Percentiles rank a stretch among this genome's conserved stretches.
Evolutionary conservation across 1,140 invertebrate species (phyloP).

Genomic region (Eumeta japonica): DNA sequence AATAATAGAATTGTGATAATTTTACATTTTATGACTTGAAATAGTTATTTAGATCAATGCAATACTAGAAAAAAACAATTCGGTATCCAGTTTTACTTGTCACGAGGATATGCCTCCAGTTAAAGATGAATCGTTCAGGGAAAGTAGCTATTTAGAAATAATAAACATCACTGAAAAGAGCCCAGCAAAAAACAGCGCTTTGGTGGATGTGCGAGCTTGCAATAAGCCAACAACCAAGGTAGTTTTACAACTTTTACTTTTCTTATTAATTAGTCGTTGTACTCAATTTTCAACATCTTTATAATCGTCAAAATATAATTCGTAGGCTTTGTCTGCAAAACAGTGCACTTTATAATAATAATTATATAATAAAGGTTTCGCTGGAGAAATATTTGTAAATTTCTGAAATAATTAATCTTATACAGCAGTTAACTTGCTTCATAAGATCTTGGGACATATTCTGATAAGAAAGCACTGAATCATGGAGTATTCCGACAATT

Average conservation of each 20-base stretch:
- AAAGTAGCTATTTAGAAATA: slow-evolving; percentile 51
- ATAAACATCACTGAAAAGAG: slow-evolving; percentile 50
- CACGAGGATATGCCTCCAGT: slow-evolving; percentile 56
- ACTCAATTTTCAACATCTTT: not conserved
- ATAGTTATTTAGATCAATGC: too few relatives aligned
- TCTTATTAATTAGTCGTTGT: too few relatives aligned
- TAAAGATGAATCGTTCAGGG: slow-evolving; percentile 51
- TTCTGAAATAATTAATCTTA: too few relatives aligned
- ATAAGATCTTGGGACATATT: too few relatives aligned
- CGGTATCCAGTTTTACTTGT: too few relatives aligned
- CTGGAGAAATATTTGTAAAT: not conserved
- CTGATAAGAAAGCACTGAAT: too few relatives aligned
- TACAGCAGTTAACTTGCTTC: too few relatives aligned
- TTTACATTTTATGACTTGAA: too few relatives aligned
- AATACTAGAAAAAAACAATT: too few relatives aligned
- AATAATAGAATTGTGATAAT: too few relatives aligned
- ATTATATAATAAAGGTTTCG: not conserved
- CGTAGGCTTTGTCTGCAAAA: not conserved
- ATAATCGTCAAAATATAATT: not conserved
- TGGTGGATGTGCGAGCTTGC: slow-evolving; percentile 54
- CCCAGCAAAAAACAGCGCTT: slow-evolving; percentile 41
- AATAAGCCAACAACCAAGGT: slow-evolving; percentile 56
- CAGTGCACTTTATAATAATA: not conserved
- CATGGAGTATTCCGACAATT: too few relatives aligned
- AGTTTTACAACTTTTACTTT: too few relatives aligned